Base-by-base conservation (phyloP, 2,113 vertebrate species). In the Scortum barcoo region DNA sequence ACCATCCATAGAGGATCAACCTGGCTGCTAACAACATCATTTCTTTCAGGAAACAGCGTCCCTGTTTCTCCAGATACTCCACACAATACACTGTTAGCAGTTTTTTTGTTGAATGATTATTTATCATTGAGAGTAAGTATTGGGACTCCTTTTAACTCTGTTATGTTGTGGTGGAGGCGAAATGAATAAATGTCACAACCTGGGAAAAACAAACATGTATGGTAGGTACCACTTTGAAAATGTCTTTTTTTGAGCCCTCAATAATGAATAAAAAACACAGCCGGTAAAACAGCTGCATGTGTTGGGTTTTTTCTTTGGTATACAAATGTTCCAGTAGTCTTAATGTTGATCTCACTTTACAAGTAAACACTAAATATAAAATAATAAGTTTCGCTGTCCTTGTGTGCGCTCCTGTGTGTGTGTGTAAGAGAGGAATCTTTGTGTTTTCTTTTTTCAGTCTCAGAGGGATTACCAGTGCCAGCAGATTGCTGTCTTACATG, bases 401-500 rank as follows among this genome's bases (percentile, higher is more conserved):
- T 74, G 38, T 71, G 19, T 70, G 51, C 20, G 6, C 54, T 51
- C 24, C 19, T 33, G 36, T 19, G n/a, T 66, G 38, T 63, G 44
- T 28, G 60, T 38, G 5, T 67, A 13, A 7, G 5, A 54, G 5
- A 57, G 1, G 40, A 28, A 62, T 30, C 38, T 60, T 14, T 13
- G 51, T 62, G 28, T 76, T 78, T 81, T 58, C 13, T 24, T 68
- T 54, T 38, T 68, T 53, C 42, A 3, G 42, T 87, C 84, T 73
- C 74, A 20, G 60, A 81, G 57, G 82, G 70, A 78, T 78, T 71
- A 78, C 58, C 36, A 68, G 46, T 84, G 78, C 77, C 83, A 84
- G 24, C 48, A 87, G 80, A 72, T 81, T 54, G 67, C 65, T 86
- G 72, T 89, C 81, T 86, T 61, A 76, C 80, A 90, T 86, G 86